A percentile compares a stretch with the other conserved stretches of the same genome.
phyloP scores from a whole-genome alignment of 2,888 invertebrate species.

The Pyrochroa serraticornis region DNA sequence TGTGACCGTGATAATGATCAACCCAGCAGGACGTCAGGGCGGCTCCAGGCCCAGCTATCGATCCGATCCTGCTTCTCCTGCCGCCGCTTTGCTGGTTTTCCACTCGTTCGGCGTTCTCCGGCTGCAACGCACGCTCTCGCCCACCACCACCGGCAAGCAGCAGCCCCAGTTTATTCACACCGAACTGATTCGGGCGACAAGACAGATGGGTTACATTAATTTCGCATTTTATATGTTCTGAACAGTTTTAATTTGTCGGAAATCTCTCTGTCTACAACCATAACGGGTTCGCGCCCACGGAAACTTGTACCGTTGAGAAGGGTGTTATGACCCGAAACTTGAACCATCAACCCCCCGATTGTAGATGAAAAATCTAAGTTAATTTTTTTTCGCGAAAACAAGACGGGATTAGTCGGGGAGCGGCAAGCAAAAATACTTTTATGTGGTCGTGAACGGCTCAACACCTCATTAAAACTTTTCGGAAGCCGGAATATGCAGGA shows the following conservation, averaged over 20 bases:
- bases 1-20: constrained; percentile 41
- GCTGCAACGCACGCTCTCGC: constrained; percentile 15
- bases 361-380: too few species aligned
- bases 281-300: constrained; percentile 1
- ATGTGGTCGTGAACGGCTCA: too few species aligned
- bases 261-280: constrained; percentile 31
- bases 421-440: too few species aligned
- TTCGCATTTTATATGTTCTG: constrained; percentile 43
- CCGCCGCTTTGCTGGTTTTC: constrained; percentile 28
- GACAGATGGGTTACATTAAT: constrained; percentile 44
- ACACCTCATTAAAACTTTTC: too few species aligned
- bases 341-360: too few species aligned
- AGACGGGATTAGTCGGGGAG: too few species aligned
- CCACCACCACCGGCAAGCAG: too few species aligned
- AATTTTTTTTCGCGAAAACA: too few species aligned
- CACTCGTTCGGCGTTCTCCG: constrained; percentile 26
- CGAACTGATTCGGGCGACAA: constrained; percentile 37
- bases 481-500: too few species aligned
- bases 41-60: constrained; percentile 46
- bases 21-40: constrained; percentile 42
- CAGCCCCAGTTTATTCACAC: constrained; percentile 36
- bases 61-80: constrained; percentile 38
- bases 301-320: not conserved
- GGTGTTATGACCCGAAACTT: constrained; percentile 1
- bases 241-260: constrained; percentile 44